A percentile compares a stretch with the other conserved stretches of the same genome.
These are phyloP conservation scores for Entelurus aequoreus DNA, from an alignment of 2,113 vertebrate genomes.

Conservation along the genomic window DNA sequence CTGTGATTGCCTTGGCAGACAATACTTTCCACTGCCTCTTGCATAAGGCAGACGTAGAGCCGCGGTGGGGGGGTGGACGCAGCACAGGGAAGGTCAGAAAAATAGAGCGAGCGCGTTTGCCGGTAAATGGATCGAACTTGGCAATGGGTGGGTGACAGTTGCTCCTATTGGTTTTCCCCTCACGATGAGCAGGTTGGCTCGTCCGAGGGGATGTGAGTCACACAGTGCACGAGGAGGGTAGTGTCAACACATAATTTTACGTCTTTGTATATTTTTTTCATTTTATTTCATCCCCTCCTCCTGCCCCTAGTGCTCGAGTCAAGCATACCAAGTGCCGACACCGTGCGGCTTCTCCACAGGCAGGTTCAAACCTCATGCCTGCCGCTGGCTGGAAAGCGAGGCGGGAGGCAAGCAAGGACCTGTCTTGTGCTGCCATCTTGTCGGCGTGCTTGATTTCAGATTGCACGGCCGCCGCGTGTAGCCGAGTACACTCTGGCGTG, in stretches of 20 bases:
- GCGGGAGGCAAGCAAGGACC: constrained; percentile 66
- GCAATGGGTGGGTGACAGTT: constrained; percentile 34
- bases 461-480: background rate
- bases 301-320: background rate
- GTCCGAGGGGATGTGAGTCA: constrained; percentile 48
- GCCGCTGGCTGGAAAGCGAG: constrained; percentile 46
- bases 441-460: background rate
- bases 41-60: constrained; percentile 33
- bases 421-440: constrained; percentile 29
- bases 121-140: constrained; percentile 53
- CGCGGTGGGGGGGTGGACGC: constrained; percentile 7
- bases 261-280: constrained; percentile 8
- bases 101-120: constrained; percentile 51
- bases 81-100: constrained; percentile 50
- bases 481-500: background rate
- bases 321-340: background rate
- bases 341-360: constrained; percentile 47
- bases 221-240: constrained; percentile 34
- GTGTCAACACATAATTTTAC: constrained; percentile 44
- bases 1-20: constrained; percentile 37
- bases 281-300: constrained; percentile 6
- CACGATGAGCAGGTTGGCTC: constrained; percentile 36
- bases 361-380: constrained; percentile 57
- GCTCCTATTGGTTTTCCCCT: constrained; percentile 33
- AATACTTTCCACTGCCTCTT: constrained; percentile 46